Evolutionary conservation across 2,113 vertebrate species (phyloP), one percentile per base, ranked within the genome.

Genomic region (Recurvirostra avosetta): DNA sequence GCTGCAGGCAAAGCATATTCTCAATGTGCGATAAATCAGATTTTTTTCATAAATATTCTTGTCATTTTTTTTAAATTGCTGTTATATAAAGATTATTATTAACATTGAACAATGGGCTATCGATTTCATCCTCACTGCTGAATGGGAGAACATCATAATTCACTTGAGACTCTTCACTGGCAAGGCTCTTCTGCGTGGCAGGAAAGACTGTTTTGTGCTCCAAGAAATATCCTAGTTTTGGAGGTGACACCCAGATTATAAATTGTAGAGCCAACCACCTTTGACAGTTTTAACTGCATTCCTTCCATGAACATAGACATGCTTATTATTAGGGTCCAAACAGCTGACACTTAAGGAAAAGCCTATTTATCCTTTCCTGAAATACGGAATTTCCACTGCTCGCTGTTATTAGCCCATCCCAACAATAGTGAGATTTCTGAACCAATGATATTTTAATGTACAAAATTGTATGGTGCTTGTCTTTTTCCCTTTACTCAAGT

Each of bases 1-100:
- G 91, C 79, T 96, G 85, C 88, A 96, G 96, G 96, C 88, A 92
- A 95, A 96, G 93, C 96, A 78, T 96, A 95, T 93, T 96, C 88
- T 94, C 70, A 63, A 21, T 93, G 65, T 91, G 80, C 0, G 13
- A 92, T 93, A 94, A 88, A 95, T 97, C 89, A 85, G 75, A 72
- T 68, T 85, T 97, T 92, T 90, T 89, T 94, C 78, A 78, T 85
- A 96, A 96, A 83, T 91, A 95, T 79, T 88, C 92, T 90, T 91
- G 70, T 85, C 12, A 3, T 55, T 84, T 91, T 93, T 93, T 58
- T 2, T 2, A 19, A 94, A 70, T 52, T 73, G 83, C 63, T 93
- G 43, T 96, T 90, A 83, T 76, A 76, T 94, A 96, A 96, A 85
- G 53, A 86, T 94, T 85, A 65, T 90, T 92, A 92, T 95, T 96